Base-by-base conservation (phyloP, 2,113 vertebrate genomes). In the Nesoenas mayeri region DNA sequence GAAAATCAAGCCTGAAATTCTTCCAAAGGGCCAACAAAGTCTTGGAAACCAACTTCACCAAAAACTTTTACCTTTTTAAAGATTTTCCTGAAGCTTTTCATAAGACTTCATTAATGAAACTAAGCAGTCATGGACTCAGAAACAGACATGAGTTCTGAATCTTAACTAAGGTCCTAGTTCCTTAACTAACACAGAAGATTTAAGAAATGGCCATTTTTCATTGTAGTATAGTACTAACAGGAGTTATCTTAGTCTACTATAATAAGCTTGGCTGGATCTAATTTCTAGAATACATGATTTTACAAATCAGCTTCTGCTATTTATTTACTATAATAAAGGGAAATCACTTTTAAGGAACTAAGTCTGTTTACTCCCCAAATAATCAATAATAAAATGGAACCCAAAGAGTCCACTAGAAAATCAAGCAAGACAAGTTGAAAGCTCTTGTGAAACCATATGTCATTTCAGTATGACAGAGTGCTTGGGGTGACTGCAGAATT, bases 1-100 rank as follows among this genome's bases (percentile, higher is more conserved):
- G 64, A 95, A 96, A 96, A 96, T 89, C 85, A 91, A 88, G 85
- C 51, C 85, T 91, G 88, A 95, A 96, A 95, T 93, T 88, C 89
- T 92, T 92, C 92, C 87, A 57, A 91, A 90, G 84, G 89, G 89
- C 91, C 93, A 95, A 64, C 60, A 80, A 91, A 94, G 79, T 88
- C 64, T 73, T 90, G 58, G 77, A 93, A 96, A 93, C 8, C 62
- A 88, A 88, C 75, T 85, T 79, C 61, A 75, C 81, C 53, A 36
- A 94, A 94, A 79, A 66, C 58, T 92, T 79, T 8, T 7, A 62
- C 91, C 71, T 74, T 84, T 93, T 89, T 6, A 67, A 94, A 94
- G 48, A 47, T 22, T 70, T 91, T 92, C 77, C 91, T 72, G 60
- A 60, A 86, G 80, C 42, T 83, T 93, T 95, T 90, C 48, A 14